These are phyloP conservation scores for Stenichneumon culpator DNA, from an alignment of 2,888 invertebrate species.

Conservation along the genomic window DNA sequence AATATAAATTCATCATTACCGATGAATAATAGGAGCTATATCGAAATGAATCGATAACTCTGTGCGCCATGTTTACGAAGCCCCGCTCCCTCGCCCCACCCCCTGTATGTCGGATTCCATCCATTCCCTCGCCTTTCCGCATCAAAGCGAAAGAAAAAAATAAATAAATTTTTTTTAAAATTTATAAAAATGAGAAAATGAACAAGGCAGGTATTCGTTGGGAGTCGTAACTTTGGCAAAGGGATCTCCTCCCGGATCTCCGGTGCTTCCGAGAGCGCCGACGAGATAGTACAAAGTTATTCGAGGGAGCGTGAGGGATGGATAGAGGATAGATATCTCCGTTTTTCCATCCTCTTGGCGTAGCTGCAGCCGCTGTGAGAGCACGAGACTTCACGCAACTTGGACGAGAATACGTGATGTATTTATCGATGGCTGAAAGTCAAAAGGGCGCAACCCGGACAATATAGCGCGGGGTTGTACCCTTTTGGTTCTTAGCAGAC, in stretches of 20 bases:
- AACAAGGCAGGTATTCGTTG: conserved; percentile 56
- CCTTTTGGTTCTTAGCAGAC: not conserved
- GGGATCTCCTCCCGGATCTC: conserved; percentile 62
- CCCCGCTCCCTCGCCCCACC: no score
- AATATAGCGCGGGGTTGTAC: not conserved
- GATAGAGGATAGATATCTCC: conserved; percentile 59
- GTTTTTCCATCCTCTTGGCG: conserved; percentile 28
- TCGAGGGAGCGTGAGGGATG: conserved; percentile 65
- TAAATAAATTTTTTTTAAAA: not conserved
- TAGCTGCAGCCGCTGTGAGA: not conserved
- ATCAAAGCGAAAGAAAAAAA: not conserved
- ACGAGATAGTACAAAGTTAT: conserved; percentile 71
- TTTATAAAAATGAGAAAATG: not conserved
- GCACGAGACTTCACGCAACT: conserved; percentile 15
- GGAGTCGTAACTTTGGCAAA: conserved; percentile 68
- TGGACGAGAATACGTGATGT: conserved; percentile 40
- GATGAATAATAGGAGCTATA: not conserved
- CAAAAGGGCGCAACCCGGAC: not conserved
- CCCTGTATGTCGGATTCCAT: not conserved
- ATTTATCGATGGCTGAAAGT: conserved; percentile 18
- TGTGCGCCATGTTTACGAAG: not conserved
- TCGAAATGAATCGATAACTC: not conserved
- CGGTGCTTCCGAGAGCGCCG: not conserved
- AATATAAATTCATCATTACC: conserved; percentile 59
- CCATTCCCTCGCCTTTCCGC: not conserved